phyloP scores from a whole-genome alignment of 1,140 invertebrate genomes.

The Cyclargus thomasi region DNA sequence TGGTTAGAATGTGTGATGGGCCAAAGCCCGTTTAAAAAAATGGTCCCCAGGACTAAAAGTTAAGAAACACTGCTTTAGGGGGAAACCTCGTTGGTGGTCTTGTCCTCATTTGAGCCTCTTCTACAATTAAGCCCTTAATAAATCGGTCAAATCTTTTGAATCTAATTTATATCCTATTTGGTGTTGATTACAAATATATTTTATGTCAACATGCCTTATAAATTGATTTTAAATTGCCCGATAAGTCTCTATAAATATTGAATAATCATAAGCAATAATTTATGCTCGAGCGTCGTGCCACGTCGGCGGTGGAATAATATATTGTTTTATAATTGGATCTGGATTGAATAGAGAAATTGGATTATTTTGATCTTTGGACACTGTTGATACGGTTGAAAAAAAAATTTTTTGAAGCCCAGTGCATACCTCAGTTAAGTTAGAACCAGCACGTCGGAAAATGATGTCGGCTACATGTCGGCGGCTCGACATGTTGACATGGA shows the following conservation, averaged over 20 bases:
- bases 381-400: neutral
- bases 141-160: neutral
- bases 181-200: conserved; percentile 6
- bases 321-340: neutral
- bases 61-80: no score
- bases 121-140: neutral
- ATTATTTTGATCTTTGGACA: neutral
- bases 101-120: neutral
- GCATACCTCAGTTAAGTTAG: no score
- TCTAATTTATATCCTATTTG: neutral
- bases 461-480: no score
- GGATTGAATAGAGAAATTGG: neutral
- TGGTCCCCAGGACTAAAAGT: no score
- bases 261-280: conserved; percentile 8
- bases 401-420: no score
- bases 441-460: no score
- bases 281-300: neutral
- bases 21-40: no score
- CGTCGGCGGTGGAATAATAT: conserved; percentile 9
- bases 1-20: no score
- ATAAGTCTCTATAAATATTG: conserved; percentile 10
- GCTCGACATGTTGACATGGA: no score
- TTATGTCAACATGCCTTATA: conserved; percentile 1
- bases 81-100: neutral
- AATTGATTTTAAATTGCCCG: conserved; percentile 10